Evolutionary conservation across 1,140 invertebrate genomes (phyloP).

Genomic region (Caenorhabditis briggsae): DNA sequence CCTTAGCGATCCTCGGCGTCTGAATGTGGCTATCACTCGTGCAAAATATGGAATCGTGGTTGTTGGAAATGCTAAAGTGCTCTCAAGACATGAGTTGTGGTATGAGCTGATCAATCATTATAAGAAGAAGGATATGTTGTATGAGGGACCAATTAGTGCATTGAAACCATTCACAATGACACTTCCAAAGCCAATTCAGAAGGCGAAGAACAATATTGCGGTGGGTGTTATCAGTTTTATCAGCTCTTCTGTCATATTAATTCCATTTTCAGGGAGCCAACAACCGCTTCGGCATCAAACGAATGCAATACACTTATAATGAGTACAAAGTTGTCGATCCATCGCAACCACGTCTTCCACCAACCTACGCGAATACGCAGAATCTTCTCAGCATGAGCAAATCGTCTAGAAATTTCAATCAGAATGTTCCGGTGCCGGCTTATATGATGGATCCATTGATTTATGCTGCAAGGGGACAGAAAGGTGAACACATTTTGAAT

Average conservation of each 20-base stretch:
- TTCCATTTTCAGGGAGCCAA: background rate
- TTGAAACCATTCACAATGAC: constrained; percentile 96
- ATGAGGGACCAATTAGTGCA: constrained; percentile 97
- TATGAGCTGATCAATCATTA: constrained; percentile 97
- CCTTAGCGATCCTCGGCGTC: constrained; percentile 93
- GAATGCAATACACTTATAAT: constrained; percentile 22
- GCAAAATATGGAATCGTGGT: constrained; percentile 97
- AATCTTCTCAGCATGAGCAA: constrained; percentile 44
- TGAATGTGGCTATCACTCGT: constrained; percentile 97
- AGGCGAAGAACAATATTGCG: constrained; percentile 88
- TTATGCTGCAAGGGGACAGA: background rate
- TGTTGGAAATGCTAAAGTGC: constrained; percentile 96
- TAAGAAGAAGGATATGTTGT: constrained; percentile 96
- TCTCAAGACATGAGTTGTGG: constrained; percentile 97
- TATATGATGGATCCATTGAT: constrained; percentile 30
- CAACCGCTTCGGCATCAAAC: constrained; percentile 28
- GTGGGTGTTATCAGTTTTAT: constrained; percentile 78
- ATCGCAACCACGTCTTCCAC: constrained; percentile 16
- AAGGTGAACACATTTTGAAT: too few species aligned
- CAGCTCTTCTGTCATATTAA: background rate
- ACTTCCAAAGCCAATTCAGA: constrained; percentile 95
- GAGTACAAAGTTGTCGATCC: constrained; percentile 32
- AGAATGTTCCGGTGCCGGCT: constrained; percentile 9
- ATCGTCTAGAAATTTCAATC: constrained; percentile 15
- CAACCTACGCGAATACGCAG: constrained; percentile 12